Percentiles rank a stretch among this genome's conserved stretches.
phyloP scores from a whole-genome alignment of 2,113 vertebrate genomes.

The Anarrhichthys ocellatus region DNA sequence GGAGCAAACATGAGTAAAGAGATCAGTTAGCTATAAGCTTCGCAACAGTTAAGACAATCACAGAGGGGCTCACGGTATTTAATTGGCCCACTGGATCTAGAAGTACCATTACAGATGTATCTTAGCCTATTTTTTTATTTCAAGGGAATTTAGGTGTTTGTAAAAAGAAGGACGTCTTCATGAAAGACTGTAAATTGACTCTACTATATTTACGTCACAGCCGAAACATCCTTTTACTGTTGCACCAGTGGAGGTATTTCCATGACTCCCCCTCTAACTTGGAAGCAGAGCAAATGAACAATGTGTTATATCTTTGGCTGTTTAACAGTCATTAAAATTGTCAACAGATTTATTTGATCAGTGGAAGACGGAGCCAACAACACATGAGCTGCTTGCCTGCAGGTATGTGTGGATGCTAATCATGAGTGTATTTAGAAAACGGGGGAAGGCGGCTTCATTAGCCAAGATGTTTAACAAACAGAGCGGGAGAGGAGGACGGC shows the following conservation, averaged over 20 bases:
- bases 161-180: neutral
- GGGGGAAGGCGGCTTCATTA: slow-evolving; percentile 52
- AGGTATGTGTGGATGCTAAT: slow-evolving; percentile 65
- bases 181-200: neutral
- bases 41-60: slow-evolving; percentile 47
- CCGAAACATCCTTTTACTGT: neutral
- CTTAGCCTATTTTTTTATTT: neutral
- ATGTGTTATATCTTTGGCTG: slow-evolving; percentile 49
- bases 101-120: slow-evolving; percentile 4
- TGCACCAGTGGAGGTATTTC: slow-evolving; percentile 1
- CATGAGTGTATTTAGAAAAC: slow-evolving; percentile 44
- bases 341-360: slow-evolving; percentile 59
- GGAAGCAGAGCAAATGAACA: slow-evolving; percentile 12
- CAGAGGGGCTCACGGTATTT: neutral
- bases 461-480: slow-evolving; percentile 42
- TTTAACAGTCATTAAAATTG: slow-evolving; percentile 54
- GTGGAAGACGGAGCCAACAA: slow-evolving; percentile 43
- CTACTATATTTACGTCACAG: neutral
- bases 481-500: neutral
- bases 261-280: neutral
- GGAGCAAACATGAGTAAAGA: slow-evolving; percentile 63
- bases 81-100: neutral
- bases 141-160: neutral
- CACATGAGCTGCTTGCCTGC: slow-evolving; percentile 50
- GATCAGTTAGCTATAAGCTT: slow-evolving; percentile 60